phyloP scores from a whole-genome alignment of 2,888 invertebrate genomes.

The Plagiodera versicolora region DNA sequence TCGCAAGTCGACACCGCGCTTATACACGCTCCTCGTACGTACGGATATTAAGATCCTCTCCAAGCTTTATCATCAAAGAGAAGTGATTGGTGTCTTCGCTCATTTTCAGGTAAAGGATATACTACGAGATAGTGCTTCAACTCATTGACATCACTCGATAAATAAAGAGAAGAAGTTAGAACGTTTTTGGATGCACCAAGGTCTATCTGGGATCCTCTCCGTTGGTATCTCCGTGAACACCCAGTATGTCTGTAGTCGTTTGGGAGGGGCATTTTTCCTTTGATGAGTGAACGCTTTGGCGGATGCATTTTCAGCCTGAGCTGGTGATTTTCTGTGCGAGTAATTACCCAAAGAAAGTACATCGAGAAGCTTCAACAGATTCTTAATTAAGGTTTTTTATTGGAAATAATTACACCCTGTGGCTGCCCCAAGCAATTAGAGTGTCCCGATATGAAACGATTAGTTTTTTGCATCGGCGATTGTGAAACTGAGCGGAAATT shows the following conservation, averaged over 20 bases:
- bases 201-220: no score
- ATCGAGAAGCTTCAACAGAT: conserved; percentile 9
- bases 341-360: conserved; percentile 19
- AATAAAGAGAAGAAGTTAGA: neutral
- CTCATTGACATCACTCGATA: neutral
- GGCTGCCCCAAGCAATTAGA: conserved; percentile 30
- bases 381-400: conserved; percentile 33
- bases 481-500: conserved; percentile 33
- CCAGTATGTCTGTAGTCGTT: neutral
- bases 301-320: conserved; percentile 5
- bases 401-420: conserved; percentile 27
- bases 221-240: neutral
- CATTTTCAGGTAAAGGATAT: neutral
- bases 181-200: no score
- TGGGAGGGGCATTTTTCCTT: neutral
- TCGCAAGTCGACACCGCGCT: conserved; percentile 49
- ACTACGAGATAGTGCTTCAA: neutral
- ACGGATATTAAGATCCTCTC: conserved; percentile 53
- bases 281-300: neutral
- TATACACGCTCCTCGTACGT: conserved; percentile 27
- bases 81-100: neutral
- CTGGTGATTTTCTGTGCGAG: conserved; percentile 19
- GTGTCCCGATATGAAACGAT: conserved; percentile 26
- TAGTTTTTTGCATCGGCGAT: conserved; percentile 26
- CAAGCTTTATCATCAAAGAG: conserved; percentile 51